Percentiles rank a stretch among this genome's conserved stretches.
phyloP scores from a whole-genome alignment of 1,140 invertebrate species.

The Chionoecetes opilio region DNA sequence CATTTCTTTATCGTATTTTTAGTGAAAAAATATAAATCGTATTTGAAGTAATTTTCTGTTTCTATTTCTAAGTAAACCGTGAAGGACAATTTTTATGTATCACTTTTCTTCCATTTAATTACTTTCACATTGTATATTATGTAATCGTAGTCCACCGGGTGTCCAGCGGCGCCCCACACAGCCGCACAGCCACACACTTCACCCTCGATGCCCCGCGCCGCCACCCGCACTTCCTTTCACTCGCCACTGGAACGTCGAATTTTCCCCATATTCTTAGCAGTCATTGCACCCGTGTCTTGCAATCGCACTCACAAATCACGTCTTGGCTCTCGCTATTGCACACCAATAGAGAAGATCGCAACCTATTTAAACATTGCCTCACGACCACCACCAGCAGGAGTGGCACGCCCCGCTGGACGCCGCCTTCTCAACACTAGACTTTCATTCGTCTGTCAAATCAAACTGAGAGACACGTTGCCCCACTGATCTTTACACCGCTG shows the following conservation, averaged over 20 bases:
- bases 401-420: neutral
- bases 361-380: neutral
- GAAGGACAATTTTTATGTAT: neutral
- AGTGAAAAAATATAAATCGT: neutral
- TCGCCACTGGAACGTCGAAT: neutral
- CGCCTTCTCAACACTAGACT: neutral
- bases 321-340: neutral
- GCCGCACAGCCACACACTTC: neutral
- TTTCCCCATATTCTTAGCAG: neutral
- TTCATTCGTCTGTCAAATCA: neutral
- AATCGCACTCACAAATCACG: neutral
- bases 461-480: neutral
- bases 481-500: constrained; percentile 7
- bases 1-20: neutral
- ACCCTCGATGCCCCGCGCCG: neutral
- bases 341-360: neutral
- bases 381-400: neutral
- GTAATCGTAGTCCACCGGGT: neutral
- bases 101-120: neutral
- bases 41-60: neutral
- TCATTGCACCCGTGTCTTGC: neutral
- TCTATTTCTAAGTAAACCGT: neutral
- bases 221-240: constrained; percentile 3
- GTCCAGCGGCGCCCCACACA: neutral
- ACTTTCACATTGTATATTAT: neutral